A percentile compares a stretch with the other conserved stretches of the same genome.
phyloP scores from a whole-genome alignment of 2,888 invertebrate genomes.

The Brachyptera risi region DNA sequence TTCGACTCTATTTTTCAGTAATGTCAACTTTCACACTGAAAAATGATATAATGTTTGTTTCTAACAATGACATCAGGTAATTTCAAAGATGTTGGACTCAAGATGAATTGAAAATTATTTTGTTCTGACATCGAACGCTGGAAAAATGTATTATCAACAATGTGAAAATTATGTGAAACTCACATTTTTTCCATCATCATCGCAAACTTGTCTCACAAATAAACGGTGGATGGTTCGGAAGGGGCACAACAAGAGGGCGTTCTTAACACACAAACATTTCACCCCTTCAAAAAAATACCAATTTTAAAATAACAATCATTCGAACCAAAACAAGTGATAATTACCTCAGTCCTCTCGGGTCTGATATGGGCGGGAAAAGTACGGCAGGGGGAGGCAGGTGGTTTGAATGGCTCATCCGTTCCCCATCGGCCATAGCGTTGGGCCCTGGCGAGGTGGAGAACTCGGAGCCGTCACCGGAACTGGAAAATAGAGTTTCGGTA shows the following conservation, averaged over 20 bases:
- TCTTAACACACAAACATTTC: too few relatives aligned
- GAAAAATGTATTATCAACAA: too few relatives aligned
- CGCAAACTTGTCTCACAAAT: neutral
- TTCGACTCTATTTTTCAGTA: too few relatives aligned
- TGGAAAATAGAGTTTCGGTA: constrained; percentile 33
- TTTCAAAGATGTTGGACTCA: too few relatives aligned
- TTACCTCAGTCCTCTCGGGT: constrained; percentile 1
- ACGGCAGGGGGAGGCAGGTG: constrained; percentile 38
- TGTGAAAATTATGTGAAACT: neutral
- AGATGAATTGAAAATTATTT: too few relatives aligned
- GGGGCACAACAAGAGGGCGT: too few relatives aligned
- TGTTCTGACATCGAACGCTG: too few relatives aligned
- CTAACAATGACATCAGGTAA: too few relatives aligned
- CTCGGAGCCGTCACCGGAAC: constrained; percentile 41
- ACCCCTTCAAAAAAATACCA: too few relatives aligned
- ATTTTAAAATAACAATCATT: too few relatives aligned
- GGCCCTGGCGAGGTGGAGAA: constrained; percentile 41
- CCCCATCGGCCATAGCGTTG: constrained; percentile 31
- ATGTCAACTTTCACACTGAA: too few relatives aligned
- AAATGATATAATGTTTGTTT: too few relatives aligned
- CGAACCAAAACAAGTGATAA: neutral
- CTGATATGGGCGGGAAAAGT: constrained; percentile 40
- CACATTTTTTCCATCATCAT: neutral
- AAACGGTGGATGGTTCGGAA: neutral
- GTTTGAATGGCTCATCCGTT: constrained; percentile 37